These are phyloP conservation scores for Meloidogyne floridensis DNA, from an alignment of 1,140 invertebrate genomes.

Conservation along the genomic window DNA sequence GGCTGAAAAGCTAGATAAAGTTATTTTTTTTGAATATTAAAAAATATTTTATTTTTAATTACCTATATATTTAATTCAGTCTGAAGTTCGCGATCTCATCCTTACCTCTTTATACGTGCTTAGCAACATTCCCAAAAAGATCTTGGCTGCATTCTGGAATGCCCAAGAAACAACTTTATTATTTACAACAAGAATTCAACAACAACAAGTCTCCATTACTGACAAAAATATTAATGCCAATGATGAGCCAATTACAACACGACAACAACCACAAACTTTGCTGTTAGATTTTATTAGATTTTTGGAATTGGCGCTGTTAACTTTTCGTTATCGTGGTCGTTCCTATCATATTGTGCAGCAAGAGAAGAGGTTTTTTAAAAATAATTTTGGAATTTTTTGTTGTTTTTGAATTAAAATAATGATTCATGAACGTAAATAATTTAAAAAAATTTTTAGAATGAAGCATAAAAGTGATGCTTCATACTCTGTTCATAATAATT, in stretches of 20 bases:
- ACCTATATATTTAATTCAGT: constrained; percentile 26
- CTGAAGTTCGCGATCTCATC: constrained; percentile 83
- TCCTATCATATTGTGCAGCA: constrained; percentile 42
- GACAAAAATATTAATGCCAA: neutral
- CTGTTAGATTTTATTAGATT: constrained; percentile 54
- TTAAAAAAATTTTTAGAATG: neutral
- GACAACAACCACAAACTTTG: constrained; percentile 25
- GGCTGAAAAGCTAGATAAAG: constrained; percentile 75
- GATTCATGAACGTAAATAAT: too few species aligned
- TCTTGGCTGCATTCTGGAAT: constrained; percentile 47
- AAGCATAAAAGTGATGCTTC: neutral
- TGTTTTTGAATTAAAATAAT: neutral
- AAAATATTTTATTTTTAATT: neutral
- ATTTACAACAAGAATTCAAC: neutral
- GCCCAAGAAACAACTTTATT: constrained; percentile 26
- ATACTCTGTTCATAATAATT: neutral
- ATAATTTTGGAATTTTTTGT: neutral
- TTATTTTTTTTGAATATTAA: constrained; percentile 1
- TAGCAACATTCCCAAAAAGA: constrained; percentile 74
- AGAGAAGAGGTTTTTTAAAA: constrained; percentile 36
- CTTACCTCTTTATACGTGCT: constrained; percentile 86
- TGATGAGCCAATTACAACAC: neutral
- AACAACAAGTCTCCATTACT: neutral
- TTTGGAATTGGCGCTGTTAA: constrained; percentile 51
- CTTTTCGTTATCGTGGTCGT: constrained; percentile 51